Percentiles rank a stretch among this genome's conserved stretches.
These are phyloP conservation scores for Dendrocopos noguchii DNA, from an alignment of 2,113 vertebrate species.

Conservation along the genomic window DNA sequence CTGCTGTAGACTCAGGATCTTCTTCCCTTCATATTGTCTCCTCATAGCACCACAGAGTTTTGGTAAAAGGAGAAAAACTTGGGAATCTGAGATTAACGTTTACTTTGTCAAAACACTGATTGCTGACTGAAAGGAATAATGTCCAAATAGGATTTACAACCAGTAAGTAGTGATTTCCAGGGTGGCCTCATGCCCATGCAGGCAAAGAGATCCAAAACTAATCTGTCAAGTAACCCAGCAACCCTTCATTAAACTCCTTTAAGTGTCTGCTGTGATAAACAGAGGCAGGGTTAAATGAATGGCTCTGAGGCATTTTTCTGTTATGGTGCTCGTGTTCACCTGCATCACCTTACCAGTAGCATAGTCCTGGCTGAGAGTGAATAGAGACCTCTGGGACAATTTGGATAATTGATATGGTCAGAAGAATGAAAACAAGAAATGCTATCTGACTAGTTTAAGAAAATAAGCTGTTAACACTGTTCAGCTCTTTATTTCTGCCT, in stretches of 20 bases:
- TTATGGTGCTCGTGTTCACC: background rate
- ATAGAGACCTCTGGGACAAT: background rate
- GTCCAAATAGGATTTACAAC: background rate
- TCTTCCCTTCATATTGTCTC: background rate
- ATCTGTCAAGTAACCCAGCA: background rate
- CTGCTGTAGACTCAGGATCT: background rate
- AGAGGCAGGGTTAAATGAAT: background rate
- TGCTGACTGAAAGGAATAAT: background rate
- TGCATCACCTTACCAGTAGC: background rate
- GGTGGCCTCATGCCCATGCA: background rate
- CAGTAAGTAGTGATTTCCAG: background rate
- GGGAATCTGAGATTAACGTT: background rate
- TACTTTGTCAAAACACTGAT: background rate
- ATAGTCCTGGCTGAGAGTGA: background rate
- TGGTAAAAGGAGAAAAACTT: background rate
- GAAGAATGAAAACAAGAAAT: background rate
- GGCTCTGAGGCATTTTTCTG: background rate
- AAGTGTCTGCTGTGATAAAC: background rate
- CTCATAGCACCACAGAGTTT: background rate
- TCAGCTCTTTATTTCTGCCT: background rate
- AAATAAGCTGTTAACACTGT: background rate
- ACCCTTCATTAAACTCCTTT: background rate
- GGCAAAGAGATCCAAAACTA: background rate
- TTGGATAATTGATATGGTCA: background rate
- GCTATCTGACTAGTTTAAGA: background rate